Percentiles rank a stretch among this genome's conserved stretches.
Evolutionary conservation across 2,797 vertebrate species (phyloP).

Genomic region (Natrix natrix): DNA sequence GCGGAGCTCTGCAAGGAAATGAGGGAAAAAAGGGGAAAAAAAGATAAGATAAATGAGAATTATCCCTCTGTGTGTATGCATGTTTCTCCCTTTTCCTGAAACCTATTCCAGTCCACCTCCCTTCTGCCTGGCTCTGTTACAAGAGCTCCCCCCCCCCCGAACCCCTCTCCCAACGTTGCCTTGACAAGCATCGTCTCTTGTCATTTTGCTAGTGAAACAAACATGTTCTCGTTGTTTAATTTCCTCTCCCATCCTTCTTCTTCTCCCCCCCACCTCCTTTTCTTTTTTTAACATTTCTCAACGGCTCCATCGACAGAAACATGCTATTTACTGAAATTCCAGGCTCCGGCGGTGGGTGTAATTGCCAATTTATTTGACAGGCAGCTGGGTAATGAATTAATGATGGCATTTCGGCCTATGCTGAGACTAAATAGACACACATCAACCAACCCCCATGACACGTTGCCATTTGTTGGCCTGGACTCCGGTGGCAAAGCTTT

Average conservation of each 20-base stretch:
- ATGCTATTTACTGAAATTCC: constrained; percentile 95
- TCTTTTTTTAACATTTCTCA: constrained; percentile 77
- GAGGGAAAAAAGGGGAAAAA: accelerated
- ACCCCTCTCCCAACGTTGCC: constrained; percentile 71
- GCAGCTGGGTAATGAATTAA: constrained; percentile 99
- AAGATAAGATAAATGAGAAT: constrained; percentile 67
- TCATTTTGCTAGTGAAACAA: constrained; percentile 81
- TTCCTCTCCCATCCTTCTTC: constrained; percentile 45
- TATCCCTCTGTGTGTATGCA: constrained; percentile 49
- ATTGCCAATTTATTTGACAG: constrained; percentile 99
- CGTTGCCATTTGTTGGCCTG: constrained; percentile 87
- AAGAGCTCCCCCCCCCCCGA: constrained; percentile 69
- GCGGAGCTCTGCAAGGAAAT: constrained; percentile 80
- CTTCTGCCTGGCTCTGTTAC: constrained; percentile 79
- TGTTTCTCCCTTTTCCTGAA: background rate
- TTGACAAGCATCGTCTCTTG: constrained; percentile 75
- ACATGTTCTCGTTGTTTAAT: constrained; percentile 73
- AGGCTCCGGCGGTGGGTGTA: constrained; percentile 82
- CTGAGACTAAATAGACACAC: constrained; percentile 94
- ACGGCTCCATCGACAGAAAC: constrained; percentile 80
- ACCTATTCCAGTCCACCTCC: constrained; percentile 71
- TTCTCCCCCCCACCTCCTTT: background rate
- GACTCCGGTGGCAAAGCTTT: constrained; percentile 80
- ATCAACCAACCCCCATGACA: constrained; percentile 85
- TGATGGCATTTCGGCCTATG: constrained; percentile 97